Percentiles rank a stretch among this genome's conserved stretches.
These are phyloP conservation scores for Tetragonisca angustula DNA, from an alignment of 2,888 invertebrate genomes.

Conservation along the genomic window DNA sequence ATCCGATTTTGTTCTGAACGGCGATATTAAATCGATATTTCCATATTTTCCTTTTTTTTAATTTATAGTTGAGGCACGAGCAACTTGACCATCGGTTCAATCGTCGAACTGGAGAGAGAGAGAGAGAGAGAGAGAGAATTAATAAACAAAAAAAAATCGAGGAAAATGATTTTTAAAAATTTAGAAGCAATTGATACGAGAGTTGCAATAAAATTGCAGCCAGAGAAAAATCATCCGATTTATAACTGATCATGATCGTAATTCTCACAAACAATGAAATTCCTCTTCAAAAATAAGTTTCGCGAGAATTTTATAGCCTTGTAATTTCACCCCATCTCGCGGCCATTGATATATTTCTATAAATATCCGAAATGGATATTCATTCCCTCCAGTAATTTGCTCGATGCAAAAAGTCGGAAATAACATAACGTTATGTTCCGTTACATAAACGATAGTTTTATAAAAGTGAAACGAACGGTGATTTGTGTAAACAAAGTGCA, in stretches of 20 bases:
- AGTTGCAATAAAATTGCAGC: slow-evolving; percentile 30
- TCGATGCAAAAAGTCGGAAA: neutral
- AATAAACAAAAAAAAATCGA: neutral
- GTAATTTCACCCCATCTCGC: neutral
- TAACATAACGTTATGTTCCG: neutral
- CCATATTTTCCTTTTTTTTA: neutral
- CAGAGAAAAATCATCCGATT: slow-evolving; percentile 44
- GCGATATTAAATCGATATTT: slow-evolving; percentile 1
- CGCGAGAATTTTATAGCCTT: slow-evolving; percentile 18
- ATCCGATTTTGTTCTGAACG: slow-evolving; percentile 32
- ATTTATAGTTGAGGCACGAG: neutral
- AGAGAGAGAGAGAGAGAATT: neutral
- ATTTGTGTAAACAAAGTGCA: slow-evolving; percentile 38
- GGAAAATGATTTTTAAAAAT: neutral
- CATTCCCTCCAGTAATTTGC: neutral
- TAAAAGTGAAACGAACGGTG: slow-evolving; percentile 4
- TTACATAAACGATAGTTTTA: slow-evolving; percentile 10
- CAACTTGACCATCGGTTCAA: neutral
- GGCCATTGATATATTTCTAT: neutral
- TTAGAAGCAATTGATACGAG: neutral
- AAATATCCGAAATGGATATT: neutral
- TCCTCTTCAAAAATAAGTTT: slow-evolving; percentile 34
- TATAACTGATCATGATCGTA: slow-evolving; percentile 36
- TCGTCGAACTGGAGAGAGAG: neutral
- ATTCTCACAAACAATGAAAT: slow-evolving; percentile 33